phyloP scores from a whole-genome alignment of 2,113 vertebrate species.

The Heterocephalus glaber region DNA sequence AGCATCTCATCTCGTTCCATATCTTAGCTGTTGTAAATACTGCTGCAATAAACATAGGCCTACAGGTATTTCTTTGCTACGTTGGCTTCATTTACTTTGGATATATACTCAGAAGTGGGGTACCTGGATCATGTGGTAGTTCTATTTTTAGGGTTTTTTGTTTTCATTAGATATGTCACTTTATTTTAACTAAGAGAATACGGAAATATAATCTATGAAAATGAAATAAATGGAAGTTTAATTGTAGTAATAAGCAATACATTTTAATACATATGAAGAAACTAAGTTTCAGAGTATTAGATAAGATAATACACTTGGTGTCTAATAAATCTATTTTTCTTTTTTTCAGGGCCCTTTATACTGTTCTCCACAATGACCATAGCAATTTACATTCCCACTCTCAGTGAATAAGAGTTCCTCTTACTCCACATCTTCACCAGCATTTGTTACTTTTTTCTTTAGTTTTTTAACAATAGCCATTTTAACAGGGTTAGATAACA shows the following conservation, averaged over 20 bases:
- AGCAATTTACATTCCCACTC: not conserved
- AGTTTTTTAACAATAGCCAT: not conserved
- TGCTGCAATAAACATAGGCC: not conserved
- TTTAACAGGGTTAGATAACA: not conserved
- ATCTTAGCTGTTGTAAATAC: not conserved
- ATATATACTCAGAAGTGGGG: not conserved
- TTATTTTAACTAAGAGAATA: not conserved
- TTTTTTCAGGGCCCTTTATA: not conserved
- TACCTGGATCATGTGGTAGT: not conserved
- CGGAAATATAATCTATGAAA: not conserved
- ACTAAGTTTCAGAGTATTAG: not conserved
- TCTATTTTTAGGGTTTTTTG: not conserved
- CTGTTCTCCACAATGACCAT: not conserved
- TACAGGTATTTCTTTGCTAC: not conserved
- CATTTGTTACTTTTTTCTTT: not conserved
- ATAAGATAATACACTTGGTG: not conserved
- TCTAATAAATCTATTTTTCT: not conserved
- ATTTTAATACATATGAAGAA: not conserved
- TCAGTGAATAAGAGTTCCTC: not conserved
- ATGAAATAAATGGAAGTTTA: not conserved
- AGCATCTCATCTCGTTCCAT: not conserved
- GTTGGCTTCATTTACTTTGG: not conserved
- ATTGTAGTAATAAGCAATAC: not conserved
- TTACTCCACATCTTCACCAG: not conserved
- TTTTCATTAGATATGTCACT: not conserved